Conservation (phyloP, 2,888 invertebrate genomes). For the Eledone cirrhosa region DNA sequence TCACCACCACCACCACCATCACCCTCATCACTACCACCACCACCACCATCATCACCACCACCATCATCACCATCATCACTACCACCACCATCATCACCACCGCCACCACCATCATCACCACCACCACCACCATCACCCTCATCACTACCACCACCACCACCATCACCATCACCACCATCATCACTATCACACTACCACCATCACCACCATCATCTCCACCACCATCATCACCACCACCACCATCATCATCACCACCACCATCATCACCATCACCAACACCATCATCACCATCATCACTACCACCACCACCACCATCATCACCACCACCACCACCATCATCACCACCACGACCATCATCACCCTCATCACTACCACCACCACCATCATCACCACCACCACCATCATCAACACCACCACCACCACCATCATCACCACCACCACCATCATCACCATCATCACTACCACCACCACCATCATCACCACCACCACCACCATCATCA, state of each 20-base stretch:
- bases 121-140: slow-evolving; percentile 30
- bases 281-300: slow-evolving; percentile 16
- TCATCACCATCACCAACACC: slow-evolving; percentile 30
- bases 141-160: slow-evolving; percentile 30
- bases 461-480: slow-evolving; percentile 29
- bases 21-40: slow-evolving; percentile 28
- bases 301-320: no score
- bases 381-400: slow-evolving; percentile 29
- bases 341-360: slow-evolving; percentile 19
- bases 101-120: slow-evolving; percentile 31
- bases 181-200: slow-evolving; percentile 19
- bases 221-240: background rate
- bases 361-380: slow-evolving; percentile 22
- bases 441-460: slow-evolving; percentile 10
- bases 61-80: no score
- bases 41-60: slow-evolving; percentile 28
- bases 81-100: no score
- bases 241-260: slow-evolving; percentile 30
- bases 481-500: background rate
- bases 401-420: slow-evolving; percentile 29
- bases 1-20: no score
- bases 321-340: slow-evolving; percentile 26
- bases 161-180: slow-evolving; percentile 28
- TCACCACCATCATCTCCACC: background rate
- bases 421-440: slow-evolving; percentile 20